phyloP scores from a whole-genome alignment of 2,888 invertebrate genomes.

The Nasonia oneida region DNA sequence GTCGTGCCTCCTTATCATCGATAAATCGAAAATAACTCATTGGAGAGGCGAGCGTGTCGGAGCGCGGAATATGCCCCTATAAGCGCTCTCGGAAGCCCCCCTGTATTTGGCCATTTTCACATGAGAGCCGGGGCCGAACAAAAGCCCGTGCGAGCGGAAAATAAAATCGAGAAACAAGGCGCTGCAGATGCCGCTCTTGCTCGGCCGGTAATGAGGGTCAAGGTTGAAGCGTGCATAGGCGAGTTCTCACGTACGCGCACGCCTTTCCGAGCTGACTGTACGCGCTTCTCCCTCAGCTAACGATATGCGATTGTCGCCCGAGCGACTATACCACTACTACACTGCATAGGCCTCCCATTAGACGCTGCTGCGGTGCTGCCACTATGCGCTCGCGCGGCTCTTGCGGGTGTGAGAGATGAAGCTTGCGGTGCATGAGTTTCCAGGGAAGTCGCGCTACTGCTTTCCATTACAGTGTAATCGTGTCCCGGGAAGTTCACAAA shows the following conservation, averaged over 20 bases:
- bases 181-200: not conserved
- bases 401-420: not conserved
- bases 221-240: constrained; percentile 55
- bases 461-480: not conserved
- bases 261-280: not conserved
- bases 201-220: constrained; percentile 59
- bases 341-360: constrained; percentile 68
- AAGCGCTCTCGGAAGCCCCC: constrained; percentile 28
- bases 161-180: constrained; percentile 42
- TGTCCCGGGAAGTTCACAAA: not conserved
- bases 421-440: constrained; percentile 24
- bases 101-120: constrained; percentile 59
- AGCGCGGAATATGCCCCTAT: constrained; percentile 21
- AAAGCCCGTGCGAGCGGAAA: constrained; percentile 32
- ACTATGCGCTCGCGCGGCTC: not conserved
- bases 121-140: constrained; percentile 37
- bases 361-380: constrained; percentile 67
- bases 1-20: constrained; percentile 51
- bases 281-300: constrained; percentile 31
- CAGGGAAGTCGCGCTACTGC: not conserved
- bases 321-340: not conserved
- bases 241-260: constrained; percentile 58
- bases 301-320: constrained; percentile 12
- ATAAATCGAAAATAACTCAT: constrained; percentile 58
- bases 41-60: not conserved